Conservation (phyloP, 2,797 vertebrate species). For the Pachyuromys duprasi region DNA sequence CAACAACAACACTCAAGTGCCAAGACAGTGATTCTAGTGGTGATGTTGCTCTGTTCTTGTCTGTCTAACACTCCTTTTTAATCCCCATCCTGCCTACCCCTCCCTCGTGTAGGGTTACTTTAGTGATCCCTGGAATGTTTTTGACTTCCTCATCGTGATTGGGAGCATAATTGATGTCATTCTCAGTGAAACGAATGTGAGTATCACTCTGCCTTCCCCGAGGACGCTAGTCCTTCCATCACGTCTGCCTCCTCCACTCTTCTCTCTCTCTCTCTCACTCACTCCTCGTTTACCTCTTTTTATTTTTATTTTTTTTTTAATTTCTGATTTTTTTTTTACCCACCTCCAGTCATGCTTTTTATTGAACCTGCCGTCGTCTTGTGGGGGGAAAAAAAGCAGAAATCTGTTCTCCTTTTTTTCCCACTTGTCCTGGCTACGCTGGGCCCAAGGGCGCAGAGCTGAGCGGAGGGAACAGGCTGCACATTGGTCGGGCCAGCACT, state of each 20-base stretch:
- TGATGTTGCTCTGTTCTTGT: conserved; percentile 89
- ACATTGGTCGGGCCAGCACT: conserved; percentile 80
- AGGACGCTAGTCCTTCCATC: conserved; percentile 86
- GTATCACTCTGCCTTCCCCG: conserved; percentile 92
- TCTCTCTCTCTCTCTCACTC: conserved; percentile 78
- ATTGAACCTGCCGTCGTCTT: conserved; percentile 89
- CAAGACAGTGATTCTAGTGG: conserved; percentile 86
- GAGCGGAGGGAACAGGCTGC: conserved; percentile 80
- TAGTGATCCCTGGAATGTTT: conserved; percentile 99
- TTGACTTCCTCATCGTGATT: conserved; percentile 99
- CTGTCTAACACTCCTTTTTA: conserved; percentile 93
- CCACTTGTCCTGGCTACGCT: conserved; percentile 83
- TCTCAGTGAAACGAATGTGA: conserved; percentile 99
- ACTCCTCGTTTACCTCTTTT: conserved; percentile 85
- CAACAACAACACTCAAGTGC: conserved; percentile 77
- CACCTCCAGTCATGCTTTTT: conserved; percentile 88
- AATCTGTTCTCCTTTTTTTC: conserved; percentile 88
- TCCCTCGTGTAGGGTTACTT: conserved; percentile 99
- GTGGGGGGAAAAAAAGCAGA: conserved; percentile 87
- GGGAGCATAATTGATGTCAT: conserved; percentile 99
- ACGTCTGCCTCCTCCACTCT: conserved; percentile 81
- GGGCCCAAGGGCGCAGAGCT: conserved; percentile 85
- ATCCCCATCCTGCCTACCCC: conserved; percentile 93
- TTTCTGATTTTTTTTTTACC: conserved; percentile 72
- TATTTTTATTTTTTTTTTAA: conserved; percentile 83